Percentiles rank a stretch among this genome's conserved stretches.
phyloP scores from a whole-genome alignment of 2,113 vertebrate genomes.

The Verasper variegatus region DNA sequence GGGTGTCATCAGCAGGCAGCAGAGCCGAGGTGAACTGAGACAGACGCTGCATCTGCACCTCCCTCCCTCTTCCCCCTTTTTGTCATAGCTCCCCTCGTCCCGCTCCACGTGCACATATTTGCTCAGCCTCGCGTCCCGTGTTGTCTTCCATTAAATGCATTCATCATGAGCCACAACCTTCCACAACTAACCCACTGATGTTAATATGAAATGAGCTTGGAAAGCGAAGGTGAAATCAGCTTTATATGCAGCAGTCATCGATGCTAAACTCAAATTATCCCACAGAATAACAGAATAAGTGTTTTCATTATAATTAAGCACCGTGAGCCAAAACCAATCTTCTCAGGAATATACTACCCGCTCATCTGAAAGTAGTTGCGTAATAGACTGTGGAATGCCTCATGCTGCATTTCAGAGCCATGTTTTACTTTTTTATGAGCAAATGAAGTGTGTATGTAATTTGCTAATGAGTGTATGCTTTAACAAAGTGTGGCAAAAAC shows the following conservation, averaged over 20 bases:
- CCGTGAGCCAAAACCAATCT: conserved; percentile 51
- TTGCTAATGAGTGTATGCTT: conserved; percentile 43
- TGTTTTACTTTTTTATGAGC: conserved; percentile 63
- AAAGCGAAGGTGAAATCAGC: conserved; percentile 58
- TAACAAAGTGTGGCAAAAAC: conserved; percentile 22
- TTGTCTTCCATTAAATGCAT: conserved; percentile 39
- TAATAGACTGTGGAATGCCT: conserved; percentile 61
- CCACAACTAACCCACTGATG: conserved; percentile 62
- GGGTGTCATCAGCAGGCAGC: conserved; percentile 98
- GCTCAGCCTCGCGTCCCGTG: conserved; percentile 33
- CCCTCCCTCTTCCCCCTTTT: conserved; percentile 13
- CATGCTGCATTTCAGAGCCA: conserved; percentile 54
- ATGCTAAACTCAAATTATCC: conserved; percentile 47
- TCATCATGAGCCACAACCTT: conserved; percentile 40
- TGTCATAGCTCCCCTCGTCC: conserved; percentile 14
- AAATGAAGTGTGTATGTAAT: conserved; percentile 50
- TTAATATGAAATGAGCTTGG: conserved; percentile 49
- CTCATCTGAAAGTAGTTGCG: conserved; percentile 55
- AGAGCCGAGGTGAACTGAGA: conserved; percentile 94
- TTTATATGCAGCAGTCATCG: conserved; percentile 56
- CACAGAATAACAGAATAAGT: conserved; percentile 35
- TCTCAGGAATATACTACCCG: conserved; percentile 42
- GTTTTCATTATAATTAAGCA: conserved; percentile 48
- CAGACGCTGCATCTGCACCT: conserved; percentile 48
- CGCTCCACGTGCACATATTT: conserved; percentile 33